Evolutionary conservation across 2,888 invertebrate genomes (phyloP).

Genomic region (Latrodectus hesperus): DNA sequence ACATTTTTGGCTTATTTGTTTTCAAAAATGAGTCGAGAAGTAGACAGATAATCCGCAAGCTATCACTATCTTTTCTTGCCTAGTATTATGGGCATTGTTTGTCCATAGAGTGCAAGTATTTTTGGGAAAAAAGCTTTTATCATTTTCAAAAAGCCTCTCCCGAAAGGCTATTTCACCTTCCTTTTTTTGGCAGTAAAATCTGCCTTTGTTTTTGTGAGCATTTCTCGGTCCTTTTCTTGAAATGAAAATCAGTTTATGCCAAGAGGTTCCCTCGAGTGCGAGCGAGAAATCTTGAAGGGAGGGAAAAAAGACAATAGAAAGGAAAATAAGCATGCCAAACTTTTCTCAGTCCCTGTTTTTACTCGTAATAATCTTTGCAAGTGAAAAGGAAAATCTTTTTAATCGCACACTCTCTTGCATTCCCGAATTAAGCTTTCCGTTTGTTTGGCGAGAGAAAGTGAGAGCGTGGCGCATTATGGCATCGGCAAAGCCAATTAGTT

Average conservation of each 20-base stretch:
- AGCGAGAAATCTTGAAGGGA: neutral
- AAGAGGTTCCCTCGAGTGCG: constrained; percentile 39
- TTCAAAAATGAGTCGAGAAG: constrained; percentile 11
- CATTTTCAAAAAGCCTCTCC: constrained; percentile 25
- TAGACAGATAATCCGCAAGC: constrained; percentile 30
- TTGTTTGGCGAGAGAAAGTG: constrained; percentile 37
- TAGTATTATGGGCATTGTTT: constrained; percentile 24
- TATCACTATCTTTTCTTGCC: constrained; percentile 34
- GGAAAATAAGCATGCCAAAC: constrained; percentile 15
- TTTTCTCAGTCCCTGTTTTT: constrained; percentile 31
- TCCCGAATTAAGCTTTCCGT: constrained; percentile 53
- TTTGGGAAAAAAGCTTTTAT: constrained; percentile 51
- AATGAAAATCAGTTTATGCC: constrained; percentile 66
- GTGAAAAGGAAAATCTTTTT: constrained; percentile 63
- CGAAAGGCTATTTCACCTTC: constrained; percentile 24
- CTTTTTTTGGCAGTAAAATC: constrained; percentile 7
- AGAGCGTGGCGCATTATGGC: constrained; percentile 42
- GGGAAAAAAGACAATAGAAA: neutral
- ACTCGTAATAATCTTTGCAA: constrained; percentile 65
- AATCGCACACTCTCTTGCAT: constrained; percentile 52
- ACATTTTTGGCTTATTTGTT: neutral
- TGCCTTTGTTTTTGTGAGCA: neutral
- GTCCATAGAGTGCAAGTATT: constrained; percentile 16
- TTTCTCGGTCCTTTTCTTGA: constrained; percentile 46
- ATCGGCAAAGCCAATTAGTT: constrained; percentile 64